Percentiles rank a stretch among this genome's conserved stretches.
phyloP scores from a whole-genome alignment of 2,113 vertebrate genomes.

The Hyaena hyaena region DNA sequence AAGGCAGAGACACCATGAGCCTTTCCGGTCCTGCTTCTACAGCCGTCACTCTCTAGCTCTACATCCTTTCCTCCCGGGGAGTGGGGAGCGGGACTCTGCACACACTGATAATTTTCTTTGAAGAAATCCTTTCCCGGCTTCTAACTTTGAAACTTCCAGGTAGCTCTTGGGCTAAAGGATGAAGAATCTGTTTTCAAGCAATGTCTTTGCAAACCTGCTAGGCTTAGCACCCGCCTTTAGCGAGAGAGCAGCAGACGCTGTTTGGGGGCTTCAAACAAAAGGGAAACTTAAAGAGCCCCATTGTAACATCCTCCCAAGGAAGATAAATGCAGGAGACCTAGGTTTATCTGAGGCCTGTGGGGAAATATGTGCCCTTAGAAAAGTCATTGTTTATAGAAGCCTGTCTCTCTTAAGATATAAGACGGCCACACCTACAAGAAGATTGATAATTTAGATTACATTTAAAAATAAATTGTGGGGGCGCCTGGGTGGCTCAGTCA shows the following conservation, averaged over 20 bases:
- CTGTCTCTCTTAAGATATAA: background rate
- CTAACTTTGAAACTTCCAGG: background rate
- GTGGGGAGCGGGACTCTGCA: too few species aligned
- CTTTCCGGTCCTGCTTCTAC: background rate
- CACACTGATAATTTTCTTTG: background rate
- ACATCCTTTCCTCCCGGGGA: rapidly evolving
- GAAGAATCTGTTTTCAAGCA: background rate
- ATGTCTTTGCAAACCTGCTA: background rate
- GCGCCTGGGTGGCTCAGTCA: too few species aligned
- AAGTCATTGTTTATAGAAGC: background rate
- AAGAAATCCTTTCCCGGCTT: background rate
- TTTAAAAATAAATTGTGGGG: background rate
- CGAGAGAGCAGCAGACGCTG: background rate
- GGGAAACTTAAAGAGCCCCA: background rate
- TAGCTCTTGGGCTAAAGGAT: background rate
- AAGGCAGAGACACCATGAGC: background rate
- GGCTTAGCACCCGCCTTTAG: background rate
- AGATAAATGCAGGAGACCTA: background rate
- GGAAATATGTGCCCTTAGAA: background rate
- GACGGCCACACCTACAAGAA: background rate
- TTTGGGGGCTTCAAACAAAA: background rate
- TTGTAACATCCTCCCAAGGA: background rate
- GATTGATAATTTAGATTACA: background rate
- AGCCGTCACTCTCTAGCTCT: background rate
- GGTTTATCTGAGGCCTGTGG: background rate